These are phyloP conservation scores for Antechinus flavipes DNA, from an alignment of 2,113 vertebrate species.

Conservation along the genomic window DNA sequence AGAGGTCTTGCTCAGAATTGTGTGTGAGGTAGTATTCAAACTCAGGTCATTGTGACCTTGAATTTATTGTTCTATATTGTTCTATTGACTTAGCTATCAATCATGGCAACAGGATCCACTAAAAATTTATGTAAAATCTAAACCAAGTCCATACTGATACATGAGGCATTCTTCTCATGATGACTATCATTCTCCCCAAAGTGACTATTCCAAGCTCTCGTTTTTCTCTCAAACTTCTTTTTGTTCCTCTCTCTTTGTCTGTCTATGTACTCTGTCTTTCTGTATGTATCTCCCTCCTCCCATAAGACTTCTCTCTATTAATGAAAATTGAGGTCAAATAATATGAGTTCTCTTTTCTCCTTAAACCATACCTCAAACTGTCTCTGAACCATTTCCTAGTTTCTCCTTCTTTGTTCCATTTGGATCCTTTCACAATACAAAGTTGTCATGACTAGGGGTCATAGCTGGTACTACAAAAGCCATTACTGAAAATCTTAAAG, in stretches of 20 bases:
- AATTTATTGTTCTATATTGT: neutral
- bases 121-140: neutral
- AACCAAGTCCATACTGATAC: neutral
- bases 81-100: neutral
- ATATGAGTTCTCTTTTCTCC: neutral
- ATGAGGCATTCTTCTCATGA: neutral
- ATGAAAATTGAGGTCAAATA: constrained; percentile 74
- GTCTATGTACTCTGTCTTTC: too few species aligned
- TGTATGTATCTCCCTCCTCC: neutral
- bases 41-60: neutral
- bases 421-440: neutral
- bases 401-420: neutral
- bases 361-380: constrained; percentile 20
- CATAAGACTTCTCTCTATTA: constrained; percentile 66
- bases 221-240: too few species aligned
- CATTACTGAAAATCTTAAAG: neutral
- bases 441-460: neutral
- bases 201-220: too few species aligned
- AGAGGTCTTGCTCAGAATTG: neutral
- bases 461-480: neutral
- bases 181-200: neutral
- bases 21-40: neutral
- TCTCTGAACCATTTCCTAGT: neutral
- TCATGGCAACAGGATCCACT: neutral
- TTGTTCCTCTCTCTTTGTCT: too few species aligned